phyloP scores from a whole-genome alignment of 2,797 vertebrate species.

The Lutjanus argentimaculatus region DNA sequence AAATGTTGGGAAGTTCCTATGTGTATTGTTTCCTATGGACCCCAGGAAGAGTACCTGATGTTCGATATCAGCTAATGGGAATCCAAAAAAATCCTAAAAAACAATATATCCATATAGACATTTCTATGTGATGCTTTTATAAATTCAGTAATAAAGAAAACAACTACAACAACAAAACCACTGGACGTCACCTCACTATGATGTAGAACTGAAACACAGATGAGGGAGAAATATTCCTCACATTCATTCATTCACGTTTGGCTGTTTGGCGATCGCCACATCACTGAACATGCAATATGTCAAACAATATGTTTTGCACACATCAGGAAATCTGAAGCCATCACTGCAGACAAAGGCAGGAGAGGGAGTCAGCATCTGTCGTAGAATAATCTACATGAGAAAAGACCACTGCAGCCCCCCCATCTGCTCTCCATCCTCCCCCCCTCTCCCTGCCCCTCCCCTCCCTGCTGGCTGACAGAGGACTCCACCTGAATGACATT shows the following conservation, averaged over 20 bases:
- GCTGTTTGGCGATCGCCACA: slow-evolving; percentile 30
- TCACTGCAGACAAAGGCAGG: slow-evolving; percentile 49
- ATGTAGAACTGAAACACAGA: slow-evolving; percentile 11
- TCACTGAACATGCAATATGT: slow-evolving; percentile 48
- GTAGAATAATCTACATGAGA: slow-evolving; percentile 86
- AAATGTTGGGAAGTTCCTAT: too few relatives aligned
- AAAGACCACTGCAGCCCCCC: slow-evolving; percentile 75
- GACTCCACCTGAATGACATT: slow-evolving; percentile 97
- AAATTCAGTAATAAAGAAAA: neutral
- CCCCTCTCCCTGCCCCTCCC: slow-evolving; percentile 1
- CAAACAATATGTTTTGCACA: slow-evolving; percentile 47
- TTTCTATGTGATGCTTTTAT: neutral
- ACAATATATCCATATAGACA: neutral
- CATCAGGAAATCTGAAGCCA: slow-evolving; percentile 50
- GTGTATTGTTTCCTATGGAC: too few relatives aligned
- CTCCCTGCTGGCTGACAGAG: slow-evolving; percentile 84
- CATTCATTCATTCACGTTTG: slow-evolving; percentile 2
- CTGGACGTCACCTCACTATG: neutral
- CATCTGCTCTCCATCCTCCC: slow-evolving; percentile 54
- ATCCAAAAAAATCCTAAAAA: too few relatives aligned
- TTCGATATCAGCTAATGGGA: too few relatives aligned
- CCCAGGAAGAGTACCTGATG: too few relatives aligned
- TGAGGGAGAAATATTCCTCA: slow-evolving; percentile 5
- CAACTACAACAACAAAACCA: neutral
- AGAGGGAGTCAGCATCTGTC: slow-evolving; percentile 67